These are phyloP conservation scores for Silurus meridionalis DNA, from an alignment of 2,113 vertebrate genomes.

Conservation along the genomic window DNA sequence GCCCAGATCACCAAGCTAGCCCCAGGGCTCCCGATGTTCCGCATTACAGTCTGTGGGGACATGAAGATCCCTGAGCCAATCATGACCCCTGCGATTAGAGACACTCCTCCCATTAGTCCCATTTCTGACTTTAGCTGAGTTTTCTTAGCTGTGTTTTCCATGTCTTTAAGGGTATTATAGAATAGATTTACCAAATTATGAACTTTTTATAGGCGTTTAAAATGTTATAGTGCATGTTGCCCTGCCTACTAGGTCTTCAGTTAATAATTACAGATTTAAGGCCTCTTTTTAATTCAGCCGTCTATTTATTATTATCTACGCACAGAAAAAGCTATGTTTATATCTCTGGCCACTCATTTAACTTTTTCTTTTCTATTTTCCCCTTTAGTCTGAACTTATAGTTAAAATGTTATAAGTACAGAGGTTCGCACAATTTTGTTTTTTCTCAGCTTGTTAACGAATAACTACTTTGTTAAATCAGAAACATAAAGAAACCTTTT, in stretches of 20 bases:
- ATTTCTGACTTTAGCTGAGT: slow-evolving; percentile 65
- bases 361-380: not conserved
- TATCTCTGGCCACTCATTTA: slow-evolving; percentile 13
- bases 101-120: slow-evolving; percentile 73
- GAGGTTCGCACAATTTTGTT: not conserved
- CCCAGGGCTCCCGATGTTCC: slow-evolving; percentile 77
- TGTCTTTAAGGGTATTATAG: slow-evolving; percentile 14
- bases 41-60: slow-evolving; percentile 76
- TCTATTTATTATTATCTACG: not conserved
- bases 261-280: slow-evolving; percentile 23
- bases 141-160: slow-evolving; percentile 44
- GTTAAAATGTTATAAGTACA: slow-evolving; percentile 16
- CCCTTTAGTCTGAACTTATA: not conserved
- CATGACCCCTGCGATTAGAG: slow-evolving; percentile 81
- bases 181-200: not conserved
- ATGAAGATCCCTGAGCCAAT: slow-evolving; percentile 79
- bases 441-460: not conserved
- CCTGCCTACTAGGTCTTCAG: not conserved
- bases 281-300: not conserved
- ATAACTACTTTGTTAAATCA: not conserved
- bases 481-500: not conserved
- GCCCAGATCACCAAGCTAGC: slow-evolving; percentile 82
- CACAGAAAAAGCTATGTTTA: not conserved
- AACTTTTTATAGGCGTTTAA: not conserved
- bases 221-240: not conserved